phyloP scores from a whole-genome alignment of 2,113 vertebrate genomes.

The Cercopithecus mona region DNA sequence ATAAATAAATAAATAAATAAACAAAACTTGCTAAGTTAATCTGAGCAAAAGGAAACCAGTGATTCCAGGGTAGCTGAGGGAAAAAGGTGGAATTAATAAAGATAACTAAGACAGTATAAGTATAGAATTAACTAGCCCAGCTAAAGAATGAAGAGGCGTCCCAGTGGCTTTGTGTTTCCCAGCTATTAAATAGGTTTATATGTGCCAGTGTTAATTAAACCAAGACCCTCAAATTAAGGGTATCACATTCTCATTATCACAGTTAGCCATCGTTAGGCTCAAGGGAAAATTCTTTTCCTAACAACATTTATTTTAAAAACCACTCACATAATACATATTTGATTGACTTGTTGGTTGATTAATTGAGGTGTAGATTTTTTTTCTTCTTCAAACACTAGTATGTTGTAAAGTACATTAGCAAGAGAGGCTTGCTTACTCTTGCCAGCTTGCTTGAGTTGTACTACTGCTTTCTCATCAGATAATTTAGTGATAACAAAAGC shows the following conservation, averaged over 20 bases:
- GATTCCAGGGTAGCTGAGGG: not conserved
- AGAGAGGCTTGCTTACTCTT: not conserved
- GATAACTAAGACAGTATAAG: not conserved
- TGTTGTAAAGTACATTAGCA: rapidly evolving
- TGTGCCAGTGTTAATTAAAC: not conserved
- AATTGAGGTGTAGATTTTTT: not conserved
- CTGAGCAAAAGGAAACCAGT: not conserved
- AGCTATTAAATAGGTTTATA: not conserved
- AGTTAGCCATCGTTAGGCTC: not conserved
- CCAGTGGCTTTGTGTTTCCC: not conserved
- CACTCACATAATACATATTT: not conserved
- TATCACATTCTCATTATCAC: not conserved
- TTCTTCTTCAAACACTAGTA: not conserved
- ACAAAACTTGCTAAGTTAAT: not conserved
- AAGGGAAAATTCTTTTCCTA: not conserved
- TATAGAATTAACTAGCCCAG: not conserved
- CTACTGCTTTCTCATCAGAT: not conserved
- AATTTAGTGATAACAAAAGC: not conserved
- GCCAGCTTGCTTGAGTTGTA: rapidly evolving
- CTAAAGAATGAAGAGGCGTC: not conserved
- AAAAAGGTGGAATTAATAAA: not conserved
- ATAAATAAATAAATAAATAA: not conserved
- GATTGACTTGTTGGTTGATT: not conserved
- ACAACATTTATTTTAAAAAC: not conserved
- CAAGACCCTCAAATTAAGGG: not conserved